A percentile compares a stretch with the other conserved stretches of the same genome.
Evolutionary conservation across 1,140 invertebrate species (phyloP).

Genomic region (Lanistes nyassanus): DNA sequence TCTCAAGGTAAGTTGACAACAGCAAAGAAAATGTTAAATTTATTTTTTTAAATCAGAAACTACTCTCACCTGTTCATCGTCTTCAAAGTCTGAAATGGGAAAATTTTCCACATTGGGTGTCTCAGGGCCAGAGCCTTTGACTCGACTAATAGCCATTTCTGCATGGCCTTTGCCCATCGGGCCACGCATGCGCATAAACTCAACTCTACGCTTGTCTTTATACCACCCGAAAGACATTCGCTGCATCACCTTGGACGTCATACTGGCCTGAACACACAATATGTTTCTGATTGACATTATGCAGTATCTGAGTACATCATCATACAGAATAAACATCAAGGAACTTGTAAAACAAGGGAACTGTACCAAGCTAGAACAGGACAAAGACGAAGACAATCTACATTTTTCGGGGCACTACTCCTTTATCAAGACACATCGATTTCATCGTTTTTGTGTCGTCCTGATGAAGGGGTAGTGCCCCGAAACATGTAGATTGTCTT

Average conservation of each 20-base stretch:
- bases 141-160: slow-evolving; percentile 95
- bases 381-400: no score
- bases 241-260: slow-evolving; percentile 94
- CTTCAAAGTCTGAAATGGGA: slow-evolving; percentile 60
- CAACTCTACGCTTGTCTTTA: slow-evolving; percentile 80
- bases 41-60: slow-evolving; percentile 15
- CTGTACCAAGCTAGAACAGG: no score
- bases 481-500: no score
- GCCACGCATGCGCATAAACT: slow-evolving; percentile 98
- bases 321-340: no score
- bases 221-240: slow-evolving; percentile 95
- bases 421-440: no score
- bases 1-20: no score
- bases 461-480: no score
- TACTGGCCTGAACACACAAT: slow-evolving; percentile 79
- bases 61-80: slow-evolving; percentile 43
- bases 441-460: no score
- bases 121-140: slow-evolving; percentile 88
- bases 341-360: no score
- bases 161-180: slow-evolving; percentile 96
- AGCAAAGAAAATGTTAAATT: neutral
- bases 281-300: no score
- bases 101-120: slow-evolving; percentile 77
- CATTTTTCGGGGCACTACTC: no score
- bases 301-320: no score